phyloP scores from a whole-genome alignment of 2,113 vertebrate species.

The Malurus melanocephalus region DNA sequence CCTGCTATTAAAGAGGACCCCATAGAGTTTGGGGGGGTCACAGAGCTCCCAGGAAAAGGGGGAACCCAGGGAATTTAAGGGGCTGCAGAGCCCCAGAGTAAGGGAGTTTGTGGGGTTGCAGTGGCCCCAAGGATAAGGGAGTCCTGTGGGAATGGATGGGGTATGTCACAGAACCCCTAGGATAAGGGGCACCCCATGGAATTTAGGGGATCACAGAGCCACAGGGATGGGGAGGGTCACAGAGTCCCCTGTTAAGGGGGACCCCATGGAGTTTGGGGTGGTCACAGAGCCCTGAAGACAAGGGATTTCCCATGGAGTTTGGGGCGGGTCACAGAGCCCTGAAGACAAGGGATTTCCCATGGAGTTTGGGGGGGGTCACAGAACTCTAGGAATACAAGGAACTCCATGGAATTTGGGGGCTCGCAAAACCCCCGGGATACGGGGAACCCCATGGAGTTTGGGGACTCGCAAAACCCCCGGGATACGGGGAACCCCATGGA shows the following conservation, averaged over 20 bases:
- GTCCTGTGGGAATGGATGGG: not conserved
- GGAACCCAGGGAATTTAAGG: not conserved
- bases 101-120: not conserved
- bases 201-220: not conserved
- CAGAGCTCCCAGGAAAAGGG: not conserved
- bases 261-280: not conserved
- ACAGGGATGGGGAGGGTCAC: no score
- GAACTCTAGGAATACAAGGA: no score
- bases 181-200: no score
- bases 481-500: no score
- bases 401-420: not conserved
- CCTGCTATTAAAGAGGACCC: not conserved
- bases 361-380: no score
- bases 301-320: not conserved
- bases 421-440: no score
- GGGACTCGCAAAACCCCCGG: no score
- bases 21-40: not conserved
- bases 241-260: no score
- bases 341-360: no score
- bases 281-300: accelerated
- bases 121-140: not conserved
- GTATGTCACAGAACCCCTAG: accelerated
- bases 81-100: not conserved
- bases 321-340: no score
- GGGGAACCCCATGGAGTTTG: not conserved